A percentile compares a stretch with the other conserved stretches of the same genome.
Evolutionary conservation across 2,797 vertebrate species (phyloP).

Genomic region (Tympanoctomys barrerae): DNA sequence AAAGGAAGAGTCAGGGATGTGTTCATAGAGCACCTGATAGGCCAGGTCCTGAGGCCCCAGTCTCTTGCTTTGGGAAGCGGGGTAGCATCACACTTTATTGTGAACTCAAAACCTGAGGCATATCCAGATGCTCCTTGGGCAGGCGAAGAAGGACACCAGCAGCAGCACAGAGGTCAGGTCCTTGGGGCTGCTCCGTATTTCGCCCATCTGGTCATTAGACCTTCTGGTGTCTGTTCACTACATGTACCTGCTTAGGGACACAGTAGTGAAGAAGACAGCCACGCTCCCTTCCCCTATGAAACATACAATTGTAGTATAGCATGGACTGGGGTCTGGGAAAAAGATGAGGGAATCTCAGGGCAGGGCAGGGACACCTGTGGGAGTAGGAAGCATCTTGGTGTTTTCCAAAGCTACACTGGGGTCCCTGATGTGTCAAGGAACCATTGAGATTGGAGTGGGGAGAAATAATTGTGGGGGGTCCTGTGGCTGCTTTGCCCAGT

Average conservation of each 20-base stretch:
- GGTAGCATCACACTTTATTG: too few species aligned
- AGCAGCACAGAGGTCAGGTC: neutral
- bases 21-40: neutral
- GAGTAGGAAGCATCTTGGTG: neutral
- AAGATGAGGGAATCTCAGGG: neutral
- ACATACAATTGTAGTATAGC: neutral
- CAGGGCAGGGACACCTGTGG: too few species aligned
- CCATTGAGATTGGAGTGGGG: neutral
- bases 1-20: neutral
- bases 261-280: neutral
- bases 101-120: neutral
- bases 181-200: neutral
- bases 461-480: neutral
- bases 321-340: neutral
- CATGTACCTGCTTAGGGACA: neutral
- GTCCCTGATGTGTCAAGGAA: neutral
- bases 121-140: accelerated
- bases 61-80: neutral
- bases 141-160: neutral
- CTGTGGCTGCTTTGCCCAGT: neutral
- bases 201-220: neutral
- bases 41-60: neutral
- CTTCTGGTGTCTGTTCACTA: neutral
- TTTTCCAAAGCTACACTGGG: neutral
- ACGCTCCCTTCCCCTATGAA: neutral